A percentile compares a stretch with the other conserved stretches of the same genome.
These are phyloP conservation scores for Heliconius eleuchia DNA, from an alignment of 1,140 invertebrate species.

Conservation along the genomic window DNA sequence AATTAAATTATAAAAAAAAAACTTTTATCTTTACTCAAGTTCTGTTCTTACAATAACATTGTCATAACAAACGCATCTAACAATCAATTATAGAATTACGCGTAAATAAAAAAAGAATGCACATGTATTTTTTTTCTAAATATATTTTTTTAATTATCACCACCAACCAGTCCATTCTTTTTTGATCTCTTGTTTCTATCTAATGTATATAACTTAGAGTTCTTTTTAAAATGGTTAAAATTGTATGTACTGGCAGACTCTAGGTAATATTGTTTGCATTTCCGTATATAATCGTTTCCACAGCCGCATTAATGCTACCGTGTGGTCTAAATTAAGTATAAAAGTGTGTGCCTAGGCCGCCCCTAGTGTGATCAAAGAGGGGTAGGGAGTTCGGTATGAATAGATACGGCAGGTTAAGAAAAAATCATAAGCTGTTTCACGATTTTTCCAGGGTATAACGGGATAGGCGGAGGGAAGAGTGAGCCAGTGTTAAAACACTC, in stretches of 20 bases:
- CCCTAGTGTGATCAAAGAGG: slow-evolving; percentile 58
- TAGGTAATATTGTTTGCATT: slow-evolving; percentile 38
- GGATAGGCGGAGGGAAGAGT: neutral
- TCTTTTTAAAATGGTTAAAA: neutral
- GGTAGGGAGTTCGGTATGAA: slow-evolving; percentile 23
- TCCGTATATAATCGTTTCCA: slow-evolving; percentile 43
- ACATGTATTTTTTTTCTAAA: neutral
- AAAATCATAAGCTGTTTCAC: neutral
- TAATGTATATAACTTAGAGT: neutral
- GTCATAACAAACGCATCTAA: neutral
- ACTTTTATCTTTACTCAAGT: neutral
- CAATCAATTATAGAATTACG: neutral
- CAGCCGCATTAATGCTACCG: slow-evolving; percentile 55
- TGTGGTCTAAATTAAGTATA: slow-evolving; percentile 67
- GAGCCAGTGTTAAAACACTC: neutral
- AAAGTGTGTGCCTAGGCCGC: slow-evolving; percentile 56
- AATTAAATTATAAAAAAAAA: neutral
- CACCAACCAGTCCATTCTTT: neutral
- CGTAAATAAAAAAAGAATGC: neutral
- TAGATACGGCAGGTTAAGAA: slow-evolving; percentile 33
- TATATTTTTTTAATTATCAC: neutral
- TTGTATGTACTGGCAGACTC: neutral
- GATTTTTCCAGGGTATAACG: neutral
- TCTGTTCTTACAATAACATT: neutral
- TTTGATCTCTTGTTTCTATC: neutral